phyloP scores from a whole-genome alignment of 2,113 vertebrate genomes.

The Synchiropus splendidus region DNA sequence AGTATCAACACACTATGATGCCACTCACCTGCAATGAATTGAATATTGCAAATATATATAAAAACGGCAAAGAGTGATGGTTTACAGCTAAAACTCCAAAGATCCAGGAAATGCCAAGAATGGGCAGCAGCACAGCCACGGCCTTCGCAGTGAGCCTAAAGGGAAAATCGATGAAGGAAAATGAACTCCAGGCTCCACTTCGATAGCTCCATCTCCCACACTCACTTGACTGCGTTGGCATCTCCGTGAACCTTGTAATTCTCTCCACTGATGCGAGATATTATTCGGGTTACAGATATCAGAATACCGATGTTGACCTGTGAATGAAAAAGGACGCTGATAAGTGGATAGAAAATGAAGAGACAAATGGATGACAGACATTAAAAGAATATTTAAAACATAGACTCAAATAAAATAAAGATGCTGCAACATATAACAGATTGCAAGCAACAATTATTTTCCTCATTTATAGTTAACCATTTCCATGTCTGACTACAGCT shows the following conservation, averaged over 20 bases:
- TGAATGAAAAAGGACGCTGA: background rate
- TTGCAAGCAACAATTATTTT: too few species aligned
- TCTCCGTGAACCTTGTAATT: conserved; percentile 89
- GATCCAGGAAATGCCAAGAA: conserved; percentile 92
- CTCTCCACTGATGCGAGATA: conserved; percentile 89
- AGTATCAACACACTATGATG: background rate
- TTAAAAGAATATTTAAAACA: too few species aligned
- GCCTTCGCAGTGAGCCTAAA: conserved; percentile 85
- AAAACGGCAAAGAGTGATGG: conserved; percentile 75
- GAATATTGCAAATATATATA: conserved; percentile 90
- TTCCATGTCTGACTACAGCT: too few species aligned
- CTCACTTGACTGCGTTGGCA: conserved; percentile 88
- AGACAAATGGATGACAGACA: background rate
- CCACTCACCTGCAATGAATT: conserved; percentile 91
- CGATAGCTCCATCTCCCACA: background rate
- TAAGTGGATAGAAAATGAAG: background rate
- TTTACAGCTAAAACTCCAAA: conserved; percentile 91
- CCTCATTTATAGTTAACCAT: too few species aligned
- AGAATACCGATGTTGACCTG: conserved; percentile 92
- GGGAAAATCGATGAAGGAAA: conserved; percentile 3
- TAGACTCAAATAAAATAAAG: too few species aligned
- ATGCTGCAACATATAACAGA: too few species aligned
- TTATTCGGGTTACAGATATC: conserved; percentile 87
- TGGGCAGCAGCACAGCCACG: conserved; percentile 87
- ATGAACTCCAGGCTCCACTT: background rate